phyloP scores from a whole-genome alignment of 2,888 invertebrate genomes.

The Agrochola circellaris region DNA sequence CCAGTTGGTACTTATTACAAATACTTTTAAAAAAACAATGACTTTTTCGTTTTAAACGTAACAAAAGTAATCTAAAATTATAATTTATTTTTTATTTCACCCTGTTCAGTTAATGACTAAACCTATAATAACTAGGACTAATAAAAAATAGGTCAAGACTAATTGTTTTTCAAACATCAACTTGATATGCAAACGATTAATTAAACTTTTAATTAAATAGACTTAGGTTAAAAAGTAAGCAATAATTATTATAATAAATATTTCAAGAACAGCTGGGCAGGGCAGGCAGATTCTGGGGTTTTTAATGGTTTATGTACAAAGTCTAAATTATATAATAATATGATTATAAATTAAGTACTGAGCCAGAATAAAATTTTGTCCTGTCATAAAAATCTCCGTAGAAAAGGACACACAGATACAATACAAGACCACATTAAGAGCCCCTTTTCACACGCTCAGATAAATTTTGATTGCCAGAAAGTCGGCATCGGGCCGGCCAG shows the following conservation, averaged over 20 bases:
- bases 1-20: conserved; percentile 2
- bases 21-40: background rate
- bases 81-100: conserved; percentile 1
- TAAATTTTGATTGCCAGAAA: background rate
- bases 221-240: background rate
- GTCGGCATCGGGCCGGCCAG: background rate
- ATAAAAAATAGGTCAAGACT: background rate
- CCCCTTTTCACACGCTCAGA: background rate
- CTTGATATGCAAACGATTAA: conserved; percentile 13
- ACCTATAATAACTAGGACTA: background rate
- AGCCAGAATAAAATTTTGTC: background rate
- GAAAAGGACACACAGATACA: background rate
- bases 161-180: background rate
- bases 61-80: conserved; percentile 9
- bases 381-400: background rate
- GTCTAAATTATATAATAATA: background rate
- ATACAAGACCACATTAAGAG: background rate
- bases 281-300: no score
- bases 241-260: background rate
- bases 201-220: background rate
- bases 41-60: conserved; percentile 8
- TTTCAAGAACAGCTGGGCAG: background rate
- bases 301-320: background rate
- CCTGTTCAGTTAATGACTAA: conserved; percentile 25
- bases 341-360: conserved; percentile 6